Conservation (phyloP, 2,113 vertebrate genomes). For the Ceyx margarethae region DNA sequence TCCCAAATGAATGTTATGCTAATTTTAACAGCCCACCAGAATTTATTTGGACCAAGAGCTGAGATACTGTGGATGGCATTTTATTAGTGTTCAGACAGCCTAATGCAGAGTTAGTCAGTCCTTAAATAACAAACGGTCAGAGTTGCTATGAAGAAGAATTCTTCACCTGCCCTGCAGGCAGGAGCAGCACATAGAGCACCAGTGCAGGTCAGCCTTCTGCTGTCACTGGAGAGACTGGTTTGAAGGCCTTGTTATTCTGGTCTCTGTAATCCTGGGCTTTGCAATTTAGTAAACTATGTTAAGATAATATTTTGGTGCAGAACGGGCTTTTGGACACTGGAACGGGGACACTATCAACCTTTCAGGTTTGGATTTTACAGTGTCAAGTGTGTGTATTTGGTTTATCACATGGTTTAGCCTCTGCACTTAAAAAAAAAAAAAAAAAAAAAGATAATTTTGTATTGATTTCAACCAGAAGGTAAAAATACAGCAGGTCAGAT, state of each 20-base stretch:
- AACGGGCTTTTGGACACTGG: background rate
- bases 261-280: background rate
- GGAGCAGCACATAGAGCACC: background rate
- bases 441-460: background rate
- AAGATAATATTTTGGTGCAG: background rate
- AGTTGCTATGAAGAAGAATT: background rate
- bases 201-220: background rate
- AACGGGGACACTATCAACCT: background rate
- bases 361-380: background rate
- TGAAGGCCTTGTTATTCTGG: background rate
- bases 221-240: background rate
- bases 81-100: background rate
- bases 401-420: background rate
- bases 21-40: background rate
- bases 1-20: background rate
- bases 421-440: background rate
- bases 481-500: background rate
- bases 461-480: background rate
- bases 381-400: background rate
- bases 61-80: background rate
- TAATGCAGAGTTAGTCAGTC: background rate
- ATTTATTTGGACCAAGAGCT: background rate
- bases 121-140: background rate
- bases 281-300: background rate
- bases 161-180: background rate